These are phyloP conservation scores for Percopsis omiscomaycus DNA, from an alignment of 2,797 vertebrate genomes.

Conservation along the genomic window DNA sequence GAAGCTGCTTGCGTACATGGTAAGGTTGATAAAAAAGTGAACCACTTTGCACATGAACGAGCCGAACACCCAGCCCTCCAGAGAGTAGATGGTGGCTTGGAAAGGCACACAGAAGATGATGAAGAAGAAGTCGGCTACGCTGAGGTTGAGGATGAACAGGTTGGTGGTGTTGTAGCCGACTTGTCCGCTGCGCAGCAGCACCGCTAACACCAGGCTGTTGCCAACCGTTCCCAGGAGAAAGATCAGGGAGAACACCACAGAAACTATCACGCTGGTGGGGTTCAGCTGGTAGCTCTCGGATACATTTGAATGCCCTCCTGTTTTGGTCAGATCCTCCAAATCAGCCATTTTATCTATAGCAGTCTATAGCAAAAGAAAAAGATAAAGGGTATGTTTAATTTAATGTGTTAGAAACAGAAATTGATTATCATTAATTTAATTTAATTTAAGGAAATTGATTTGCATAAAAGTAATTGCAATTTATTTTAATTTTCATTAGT, in stretches of 20 bases:
- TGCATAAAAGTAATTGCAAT: no score
- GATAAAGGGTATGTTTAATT: conserved; percentile 1
- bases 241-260: conserved; percentile 88
- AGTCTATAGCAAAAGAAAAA: conserved; percentile 29
- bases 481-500: no score
- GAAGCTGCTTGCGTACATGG: conserved; percentile 93
- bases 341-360: conserved; percentile 75
- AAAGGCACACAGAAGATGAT: conserved; percentile 92
- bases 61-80: conserved; percentile 89
- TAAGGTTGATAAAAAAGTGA: conserved; percentile 91
- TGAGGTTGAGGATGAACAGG: conserved; percentile 90
- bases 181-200: conserved; percentile 84
- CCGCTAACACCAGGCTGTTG: conserved; percentile 87
- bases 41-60: conserved; percentile 91
- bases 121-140: conserved; percentile 90
- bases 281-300: conserved; percentile 83
- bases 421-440: no score
- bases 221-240: conserved; percentile 87
- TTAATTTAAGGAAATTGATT: no score
- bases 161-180: conserved; percentile 88
- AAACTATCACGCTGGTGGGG: conserved; percentile 83
- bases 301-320: conserved; percentile 72
- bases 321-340: conserved; percentile 78
- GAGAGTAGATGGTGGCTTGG: conserved; percentile 90
- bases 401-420: no score